These are phyloP conservation scores for Xylocampa areola DNA, from an alignment of 2,888 invertebrate species.

Conservation along the genomic window DNA sequence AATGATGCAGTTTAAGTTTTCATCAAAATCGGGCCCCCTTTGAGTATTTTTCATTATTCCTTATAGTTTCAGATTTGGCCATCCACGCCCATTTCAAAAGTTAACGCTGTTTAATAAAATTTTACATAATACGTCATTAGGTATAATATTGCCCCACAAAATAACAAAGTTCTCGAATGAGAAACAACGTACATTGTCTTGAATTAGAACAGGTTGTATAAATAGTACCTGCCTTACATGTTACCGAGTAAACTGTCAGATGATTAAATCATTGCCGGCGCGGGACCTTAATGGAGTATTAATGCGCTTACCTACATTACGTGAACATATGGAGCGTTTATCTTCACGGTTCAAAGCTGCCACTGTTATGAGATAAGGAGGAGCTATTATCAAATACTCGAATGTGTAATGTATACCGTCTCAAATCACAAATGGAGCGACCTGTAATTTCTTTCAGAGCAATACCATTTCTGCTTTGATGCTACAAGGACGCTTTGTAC, in stretches of 20 bases:
- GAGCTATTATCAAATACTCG: not conserved
- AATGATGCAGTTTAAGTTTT: too few relatives aligned
- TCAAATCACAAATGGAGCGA: not conserved
- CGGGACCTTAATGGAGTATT: constrained; percentile 20
- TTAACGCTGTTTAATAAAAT: too few relatives aligned
- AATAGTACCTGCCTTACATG: constrained; percentile 26
- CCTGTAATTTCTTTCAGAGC: constrained; percentile 12
- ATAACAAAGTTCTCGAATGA: constrained; percentile 5
- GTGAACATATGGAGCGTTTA: constrained; percentile 4
- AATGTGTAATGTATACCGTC: constrained; percentile 1
- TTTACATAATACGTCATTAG: too few relatives aligned
- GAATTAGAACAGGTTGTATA: not conserved
- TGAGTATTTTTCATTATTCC: too few relatives aligned
- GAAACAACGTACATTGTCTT: constrained; percentile 18
- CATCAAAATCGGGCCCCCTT: too few relatives aligned
- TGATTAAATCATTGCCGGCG: constrained; percentile 51
- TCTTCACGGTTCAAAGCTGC: constrained; percentile 8
- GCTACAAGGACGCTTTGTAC: constrained; percentile 15
- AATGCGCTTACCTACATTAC: constrained; percentile 18
- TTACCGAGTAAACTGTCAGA: constrained; percentile 28
- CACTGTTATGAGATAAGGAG: not conserved
- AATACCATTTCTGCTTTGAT: constrained; percentile 5
- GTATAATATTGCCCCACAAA: not conserved
- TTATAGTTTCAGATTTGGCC: too few relatives aligned
- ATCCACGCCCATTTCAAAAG: too few relatives aligned